Percentiles rank a stretch among this genome's conserved stretches.
These are phyloP conservation scores for Cheilosia soror DNA, from an alignment of 2,888 invertebrate genomes.

Conservation along the genomic window DNA sequence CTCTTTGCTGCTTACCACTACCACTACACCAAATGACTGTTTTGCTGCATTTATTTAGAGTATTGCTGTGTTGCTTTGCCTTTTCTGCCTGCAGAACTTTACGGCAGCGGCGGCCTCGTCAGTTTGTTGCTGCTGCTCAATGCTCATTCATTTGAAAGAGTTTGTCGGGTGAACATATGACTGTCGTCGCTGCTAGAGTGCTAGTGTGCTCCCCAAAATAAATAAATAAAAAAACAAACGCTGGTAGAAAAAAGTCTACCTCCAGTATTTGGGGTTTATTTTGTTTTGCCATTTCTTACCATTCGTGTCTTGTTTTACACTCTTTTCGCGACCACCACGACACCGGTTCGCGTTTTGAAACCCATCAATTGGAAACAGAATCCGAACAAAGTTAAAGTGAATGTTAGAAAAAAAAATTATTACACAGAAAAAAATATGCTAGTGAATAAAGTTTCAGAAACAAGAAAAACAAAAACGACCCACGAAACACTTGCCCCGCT, in stretches of 20 bases:
- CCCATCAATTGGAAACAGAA: slow-evolving; percentile 32
- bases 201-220: slow-evolving; percentile 4
- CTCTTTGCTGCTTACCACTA: slow-evolving; percentile 49
- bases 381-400: slow-evolving; percentile 45
- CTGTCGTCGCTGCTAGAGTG: slow-evolving; percentile 9
- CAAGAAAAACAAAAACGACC: slow-evolving; percentile 33
- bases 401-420: slow-evolving; percentile 16
- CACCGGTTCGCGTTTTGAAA: slow-evolving; percentile 57
- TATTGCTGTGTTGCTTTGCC: neutral
- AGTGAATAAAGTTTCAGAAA: slow-evolving; percentile 31
- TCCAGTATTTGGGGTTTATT: slow-evolving; percentile 32
- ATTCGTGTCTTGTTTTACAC: slow-evolving; percentile 41
- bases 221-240: slow-evolving; percentile 11
- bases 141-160: slow-evolving; percentile 66
- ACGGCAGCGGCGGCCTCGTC: slow-evolving; percentile 22
- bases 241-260: slow-evolving; percentile 16
- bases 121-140: slow-evolving; percentile 27
- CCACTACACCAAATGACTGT: neutral
- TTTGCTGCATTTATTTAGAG: slow-evolving; percentile 33
- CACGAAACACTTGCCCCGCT: slow-evolving; percentile 72
- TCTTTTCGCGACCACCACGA: slow-evolving; percentile 33
- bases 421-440: slow-evolving; percentile 22
- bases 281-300: slow-evolving; percentile 53
- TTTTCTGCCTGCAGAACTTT: slow-evolving; percentile 47
- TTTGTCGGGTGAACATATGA: slow-evolving; percentile 57